Base-by-base conservation (phyloP, 92 coral and sea anemone genomes). In the Nematostella vectensis region DNA sequence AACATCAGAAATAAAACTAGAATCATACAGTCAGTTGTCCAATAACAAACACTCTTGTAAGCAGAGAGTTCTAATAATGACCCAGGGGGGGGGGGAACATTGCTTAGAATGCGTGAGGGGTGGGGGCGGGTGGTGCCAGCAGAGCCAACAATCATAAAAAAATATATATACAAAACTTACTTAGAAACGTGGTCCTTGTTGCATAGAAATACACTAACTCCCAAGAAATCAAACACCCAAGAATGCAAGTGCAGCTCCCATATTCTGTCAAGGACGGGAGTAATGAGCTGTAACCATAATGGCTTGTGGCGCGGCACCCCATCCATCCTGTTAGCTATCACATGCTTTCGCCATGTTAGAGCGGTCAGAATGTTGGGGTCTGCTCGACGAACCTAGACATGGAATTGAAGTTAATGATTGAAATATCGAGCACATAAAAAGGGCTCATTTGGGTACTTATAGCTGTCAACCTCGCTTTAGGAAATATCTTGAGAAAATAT, bases 211-310 rank as follows among this genome's bases (percentile, higher is more conserved):
- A 79, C 79, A 20, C 85, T 69, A 28, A 89, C 79, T n/a, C 89
- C 89, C 3, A 89, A 65, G 39, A 89, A 69, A 51, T 74, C 81
- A 59, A 55, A 81, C 45, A 89, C 71, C 97, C 97, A 89, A 0
- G 95, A 68, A 59, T 89, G 97, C 20, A 85, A 82, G 56, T 86
- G 94, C 15, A 89, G 56, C 37, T 89, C 89, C 88, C 94, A 70
- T 21, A 89, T 62, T 38, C 81, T 72, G 71, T 89, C 97, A 18
- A 89, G 31, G 19, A 68, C 38, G 18, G 85, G 83, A 18, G 95
- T 62, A 10, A 85, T 20, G 0, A 85, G 62, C 31, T 76, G 80
- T 54, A 72, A 84, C 95, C 89, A 89, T 63, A 85, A 64, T 21
- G 84, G 87, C 28, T 77, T 73, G 70, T 61, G 58, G 28, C 88